Conservation (phyloP, 1,140 invertebrate species). For the Sminthurides bifidus region DNA sequence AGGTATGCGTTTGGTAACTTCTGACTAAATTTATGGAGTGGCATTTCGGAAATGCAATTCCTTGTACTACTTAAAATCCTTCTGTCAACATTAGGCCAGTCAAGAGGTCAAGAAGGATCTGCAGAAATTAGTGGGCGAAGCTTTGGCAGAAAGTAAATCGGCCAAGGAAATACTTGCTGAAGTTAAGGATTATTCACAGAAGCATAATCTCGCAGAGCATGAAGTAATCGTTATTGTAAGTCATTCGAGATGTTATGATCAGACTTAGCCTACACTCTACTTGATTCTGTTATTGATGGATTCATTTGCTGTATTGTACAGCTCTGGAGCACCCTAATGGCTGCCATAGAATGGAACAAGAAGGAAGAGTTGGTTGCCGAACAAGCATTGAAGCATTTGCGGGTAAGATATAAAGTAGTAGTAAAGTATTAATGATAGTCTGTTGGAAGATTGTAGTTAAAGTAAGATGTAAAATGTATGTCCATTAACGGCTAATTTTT, state of each 20-base stretch:
- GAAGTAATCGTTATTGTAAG: constrained; percentile 59
- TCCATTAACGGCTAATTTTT: neutral
- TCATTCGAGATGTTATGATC: constrained; percentile 4
- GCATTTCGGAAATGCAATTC: neutral
- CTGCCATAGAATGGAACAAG: constrained; percentile 92
- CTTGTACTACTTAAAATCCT: constrained; percentile 2
- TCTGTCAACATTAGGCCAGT: constrained; percentile 50
- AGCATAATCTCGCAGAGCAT: constrained; percentile 71
- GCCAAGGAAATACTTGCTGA: constrained; percentile 68
- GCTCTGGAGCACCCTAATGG: constrained; percentile 89
- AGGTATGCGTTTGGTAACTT: constrained; percentile 37
- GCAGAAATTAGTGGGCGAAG: constrained; percentile 59
- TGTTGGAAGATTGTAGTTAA: neutral
- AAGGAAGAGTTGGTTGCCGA: constrained; percentile 92
- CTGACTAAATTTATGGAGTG: no score
- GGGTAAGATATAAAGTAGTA: neutral
- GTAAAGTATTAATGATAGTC: no score
- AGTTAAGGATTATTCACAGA: constrained; percentile 70
- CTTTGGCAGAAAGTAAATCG: constrained; percentile 66
- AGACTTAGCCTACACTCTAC: neutral
- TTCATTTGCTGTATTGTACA: constrained; percentile 29
- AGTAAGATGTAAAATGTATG: neutral
- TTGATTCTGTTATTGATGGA: neutral
- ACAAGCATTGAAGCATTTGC: constrained; percentile 48
- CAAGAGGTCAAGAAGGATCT: constrained; percentile 71